phyloP scores from a whole-genome alignment of 2,113 vertebrate species.

The Spilogale gracilis region DNA sequence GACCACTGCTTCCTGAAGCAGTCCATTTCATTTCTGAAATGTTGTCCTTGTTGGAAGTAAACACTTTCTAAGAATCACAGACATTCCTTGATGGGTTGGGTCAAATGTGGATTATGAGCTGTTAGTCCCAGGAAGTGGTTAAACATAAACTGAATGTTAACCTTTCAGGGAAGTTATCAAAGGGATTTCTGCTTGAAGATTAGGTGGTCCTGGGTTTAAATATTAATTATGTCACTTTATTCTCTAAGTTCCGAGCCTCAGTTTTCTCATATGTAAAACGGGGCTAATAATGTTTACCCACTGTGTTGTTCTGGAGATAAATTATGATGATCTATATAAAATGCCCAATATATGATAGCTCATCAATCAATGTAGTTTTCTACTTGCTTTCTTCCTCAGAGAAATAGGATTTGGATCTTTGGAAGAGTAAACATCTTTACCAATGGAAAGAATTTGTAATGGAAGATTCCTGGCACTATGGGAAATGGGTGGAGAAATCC shows the following conservation, averaged over 20 bases:
- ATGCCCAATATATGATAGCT: neutral
- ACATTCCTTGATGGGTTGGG: neutral
- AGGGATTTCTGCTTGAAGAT: neutral
- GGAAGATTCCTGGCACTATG: conserved; percentile 52
- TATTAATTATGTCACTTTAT: neutral
- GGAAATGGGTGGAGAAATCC: conserved; percentile 40
- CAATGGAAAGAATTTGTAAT: conserved; percentile 67
- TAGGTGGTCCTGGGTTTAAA: neutral
- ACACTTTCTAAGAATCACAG: neutral
- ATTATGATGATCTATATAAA: neutral
- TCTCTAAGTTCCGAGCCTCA: neutral
- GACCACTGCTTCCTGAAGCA: neutral
- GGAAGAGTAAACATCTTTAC: conserved; percentile 59
- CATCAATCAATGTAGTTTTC: neutral
- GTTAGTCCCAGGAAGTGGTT: neutral
- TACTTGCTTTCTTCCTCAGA: neutral
- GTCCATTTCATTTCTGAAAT: neutral
- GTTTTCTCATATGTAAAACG: neutral
- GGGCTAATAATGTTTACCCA: neutral
- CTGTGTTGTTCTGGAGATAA: neutral
- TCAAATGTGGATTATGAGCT: neutral
- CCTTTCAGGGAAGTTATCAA: neutral
- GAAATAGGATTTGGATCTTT: neutral
- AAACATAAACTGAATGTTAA: neutral
- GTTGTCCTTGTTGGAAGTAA: neutral